These are phyloP conservation scores for Sigmodon hispidus DNA, from an alignment of 2,113 vertebrate genomes.

Conservation along the genomic window DNA sequence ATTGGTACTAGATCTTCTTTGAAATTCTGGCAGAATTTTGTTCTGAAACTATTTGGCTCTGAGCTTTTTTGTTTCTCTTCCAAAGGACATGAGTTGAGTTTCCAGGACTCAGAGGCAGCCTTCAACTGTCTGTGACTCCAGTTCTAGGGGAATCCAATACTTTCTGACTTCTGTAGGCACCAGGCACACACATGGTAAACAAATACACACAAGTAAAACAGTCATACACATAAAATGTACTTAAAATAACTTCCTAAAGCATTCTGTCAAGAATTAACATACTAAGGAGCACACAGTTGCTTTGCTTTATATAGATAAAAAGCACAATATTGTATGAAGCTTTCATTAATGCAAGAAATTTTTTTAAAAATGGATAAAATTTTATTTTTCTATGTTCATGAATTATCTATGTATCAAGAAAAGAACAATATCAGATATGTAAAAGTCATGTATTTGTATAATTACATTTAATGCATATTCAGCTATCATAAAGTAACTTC, in stretches of 20 bases:
- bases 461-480: background rate
- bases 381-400: background rate
- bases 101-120: background rate
- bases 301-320: slow-evolving; percentile 16
- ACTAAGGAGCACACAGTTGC: background rate
- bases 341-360: slow-evolving; percentile 49
- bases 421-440: background rate
- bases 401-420: background rate
- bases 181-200: too few relatives aligned
- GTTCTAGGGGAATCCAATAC: background rate
- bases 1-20: too few relatives aligned
- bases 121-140: background rate
- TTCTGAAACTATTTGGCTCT: too few relatives aligned
- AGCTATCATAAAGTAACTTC: background rate
- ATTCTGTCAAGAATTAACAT: slow-evolving; percentile 56
- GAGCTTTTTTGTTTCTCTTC: background rate
- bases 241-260: background rate
- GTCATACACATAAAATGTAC: background rate
- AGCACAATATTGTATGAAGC: background rate
- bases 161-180: background rate
- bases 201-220: background rate
- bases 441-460: background rate
- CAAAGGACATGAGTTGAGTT: background rate
- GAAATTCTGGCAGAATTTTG: too few relatives aligned
- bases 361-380: background rate